phyloP scores from a whole-genome alignment of 92 coral and sea anemone species.

The Zoanthus gigantus region DNA sequence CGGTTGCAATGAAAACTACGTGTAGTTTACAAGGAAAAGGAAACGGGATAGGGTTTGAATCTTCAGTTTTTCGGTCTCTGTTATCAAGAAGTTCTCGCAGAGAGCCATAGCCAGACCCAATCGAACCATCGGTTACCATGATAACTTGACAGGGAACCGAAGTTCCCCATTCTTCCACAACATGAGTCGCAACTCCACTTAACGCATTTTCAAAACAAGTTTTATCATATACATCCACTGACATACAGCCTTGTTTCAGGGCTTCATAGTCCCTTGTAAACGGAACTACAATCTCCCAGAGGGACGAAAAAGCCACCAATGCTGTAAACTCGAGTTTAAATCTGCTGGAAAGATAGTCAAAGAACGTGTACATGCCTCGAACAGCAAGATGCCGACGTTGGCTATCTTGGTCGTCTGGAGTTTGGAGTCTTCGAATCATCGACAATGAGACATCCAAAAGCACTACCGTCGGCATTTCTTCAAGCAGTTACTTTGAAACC shows the following conservation, averaged over 20 bases:
- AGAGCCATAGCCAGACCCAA: conserved; percentile 90
- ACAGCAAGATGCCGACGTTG: conserved; percentile 94
- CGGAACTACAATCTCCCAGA: conserved; percentile 99
- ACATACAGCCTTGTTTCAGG: conserved; percentile 98
- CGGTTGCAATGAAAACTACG: conserved; percentile 82
- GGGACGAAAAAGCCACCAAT: conserved; percentile 95
- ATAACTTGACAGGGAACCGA: conserved; percentile 94
- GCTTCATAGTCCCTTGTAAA: conserved; percentile 94
- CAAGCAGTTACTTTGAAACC: background rate
- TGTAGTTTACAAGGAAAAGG: conserved; percentile 96
- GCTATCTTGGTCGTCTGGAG: conserved; percentile 79
- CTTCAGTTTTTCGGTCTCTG: conserved; percentile 69
- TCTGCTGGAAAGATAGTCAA: conserved; percentile 85
- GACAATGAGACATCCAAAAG: conserved; percentile 98
- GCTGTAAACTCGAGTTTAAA: conserved; percentile 96
- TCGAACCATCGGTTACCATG: conserved; percentile 93
- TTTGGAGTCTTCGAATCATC: conserved; percentile 86
- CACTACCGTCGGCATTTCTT: conserved; percentile 92
- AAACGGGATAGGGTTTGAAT: conserved; percentile 80
- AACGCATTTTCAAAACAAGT: conserved; percentile 94
- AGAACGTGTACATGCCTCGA: conserved; percentile 88
- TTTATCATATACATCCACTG: conserved; percentile 94
- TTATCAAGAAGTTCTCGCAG: conserved; percentile 83
- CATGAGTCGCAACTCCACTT: conserved; percentile 97
- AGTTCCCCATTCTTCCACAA: conserved; percentile 98